Base-by-base conservation (phyloP, 2,113 vertebrate species). In the Sander lucioperca region DNA sequence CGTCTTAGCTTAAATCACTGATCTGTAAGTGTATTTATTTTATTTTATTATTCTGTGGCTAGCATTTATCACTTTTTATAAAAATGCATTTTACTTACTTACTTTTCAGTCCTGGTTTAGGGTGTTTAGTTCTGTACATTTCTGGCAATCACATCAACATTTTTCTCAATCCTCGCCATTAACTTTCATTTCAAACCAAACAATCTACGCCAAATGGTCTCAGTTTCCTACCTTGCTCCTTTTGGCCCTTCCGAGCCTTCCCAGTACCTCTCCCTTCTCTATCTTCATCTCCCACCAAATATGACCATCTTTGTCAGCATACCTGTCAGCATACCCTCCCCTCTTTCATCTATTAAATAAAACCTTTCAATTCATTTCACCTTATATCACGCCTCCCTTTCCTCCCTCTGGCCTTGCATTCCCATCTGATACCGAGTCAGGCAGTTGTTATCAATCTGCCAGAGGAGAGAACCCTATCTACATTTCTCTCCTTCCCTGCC, bases 391-490 rank as follows among this genome's bases (percentile, higher is more conserved):
- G 71, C n/a, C 51, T 53, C 50, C 48, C 19, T 19, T 70, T 57
- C 14, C 64, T 74, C 39, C 75, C 47, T 36, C 59, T 70, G 23
- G 36, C 63, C 66, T 84, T 58, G 59, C 25, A n/a, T 23, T 82
- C 43, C 53, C 36, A 48, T 67, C 25, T 72, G 58, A 71, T 47
- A 74, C 14, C 5, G 27, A 59, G 43, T 77, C 53, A 70, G 77
- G 75, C 54, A 68, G 47, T 74, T 78, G 56, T 74, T 88, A 80
- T 78, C 62, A 79, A 23, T 65, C 84, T 73, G 25, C 74, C 19
- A 58, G 19, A 61, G 7, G 25, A 80, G 15, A 64, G 19, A 73
- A 72, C 36, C 30, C 5, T 23, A 58, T 74, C 53, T 30, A 50
- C 13, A 57, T 19, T 53, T 61, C 12, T 21, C 25, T 43, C 13